A percentile compares a stretch with the other conserved stretches of the same genome.
phyloP scores from a whole-genome alignment of 2,113 vertebrate genomes.

The Aldabrachelys gigantea region DNA sequence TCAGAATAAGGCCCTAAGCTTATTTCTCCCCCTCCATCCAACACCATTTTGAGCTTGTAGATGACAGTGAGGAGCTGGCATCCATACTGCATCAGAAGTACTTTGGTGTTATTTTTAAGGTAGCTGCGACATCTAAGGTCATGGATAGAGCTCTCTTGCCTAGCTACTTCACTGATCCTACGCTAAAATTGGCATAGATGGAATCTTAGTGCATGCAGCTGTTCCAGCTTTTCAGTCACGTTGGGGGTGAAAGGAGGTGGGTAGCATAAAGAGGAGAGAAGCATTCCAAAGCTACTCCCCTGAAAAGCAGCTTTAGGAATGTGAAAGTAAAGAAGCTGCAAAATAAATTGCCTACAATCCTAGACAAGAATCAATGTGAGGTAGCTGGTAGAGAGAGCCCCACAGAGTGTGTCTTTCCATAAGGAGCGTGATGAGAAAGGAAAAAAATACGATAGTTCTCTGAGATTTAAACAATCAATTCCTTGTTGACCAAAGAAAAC shows the following conservation, averaged over 20 bases:
- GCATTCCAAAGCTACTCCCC: neutral
- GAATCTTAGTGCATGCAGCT: constrained; percentile 62
- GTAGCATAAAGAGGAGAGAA: neutral
- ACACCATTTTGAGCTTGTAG: rapidly evolving
- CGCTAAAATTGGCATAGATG: constrained; percentile 47
- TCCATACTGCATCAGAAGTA: neutral
- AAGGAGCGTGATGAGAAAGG: neutral
- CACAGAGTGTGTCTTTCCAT: neutral
- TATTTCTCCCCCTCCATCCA: neutral
- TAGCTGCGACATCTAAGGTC: constrained; percentile 20
- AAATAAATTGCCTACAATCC: neutral
- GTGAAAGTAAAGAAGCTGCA: constrained; percentile 29
- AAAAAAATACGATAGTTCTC: constrained; percentile 7
- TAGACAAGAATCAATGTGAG: neutral
- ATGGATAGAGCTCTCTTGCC: neutral
- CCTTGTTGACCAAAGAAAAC: constrained; percentile 69
- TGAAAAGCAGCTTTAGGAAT: constrained; percentile 33
- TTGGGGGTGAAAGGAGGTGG: neutral
- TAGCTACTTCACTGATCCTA: constrained; percentile 33
- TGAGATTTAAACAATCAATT: constrained; percentile 52
- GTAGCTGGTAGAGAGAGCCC: neutral
- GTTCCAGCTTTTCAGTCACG: constrained; percentile 11
- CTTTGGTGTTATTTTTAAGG: constrained; percentile 22
- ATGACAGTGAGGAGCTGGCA: neutral
- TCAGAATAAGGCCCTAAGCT: neutral